phyloP scores from a whole-genome alignment of 37 sponge, comb jelly and placozoan species.

The Spongilla lacustris region DNA sequence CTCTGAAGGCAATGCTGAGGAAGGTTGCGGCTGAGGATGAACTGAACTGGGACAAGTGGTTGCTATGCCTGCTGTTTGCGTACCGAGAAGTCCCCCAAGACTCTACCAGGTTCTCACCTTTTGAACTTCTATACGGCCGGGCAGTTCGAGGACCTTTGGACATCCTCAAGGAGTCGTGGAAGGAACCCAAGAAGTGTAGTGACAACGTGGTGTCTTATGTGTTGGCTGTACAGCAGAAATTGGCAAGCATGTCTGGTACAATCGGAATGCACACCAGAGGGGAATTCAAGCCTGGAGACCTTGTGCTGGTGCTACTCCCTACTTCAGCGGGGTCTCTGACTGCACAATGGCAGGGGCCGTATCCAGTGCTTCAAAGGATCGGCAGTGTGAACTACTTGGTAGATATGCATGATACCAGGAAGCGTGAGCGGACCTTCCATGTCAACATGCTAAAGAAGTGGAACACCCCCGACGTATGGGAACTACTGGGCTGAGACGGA shows the following conservation, averaged over 20 bases:
- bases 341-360: slow-evolving; percentile 38
- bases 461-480: neutral
- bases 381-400: slow-evolving; percentile 43
- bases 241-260: neutral
- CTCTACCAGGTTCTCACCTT: slow-evolving; percentile 42
- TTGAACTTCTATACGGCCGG: slow-evolving; percentile 35
- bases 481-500: neutral
- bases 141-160: slow-evolving; percentile 41
- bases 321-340: slow-evolving; percentile 19
- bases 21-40: neutral
- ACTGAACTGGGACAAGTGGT: slow-evolving; percentile 22
- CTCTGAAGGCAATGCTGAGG: slow-evolving; percentile 33
- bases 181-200: neutral
- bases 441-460: slow-evolving; percentile 47
- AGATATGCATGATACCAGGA: slow-evolving; percentile 27
- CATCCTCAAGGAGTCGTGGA: slow-evolving; percentile 33
- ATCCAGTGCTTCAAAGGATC: neutral
- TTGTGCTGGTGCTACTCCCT: slow-evolving; percentile 61
- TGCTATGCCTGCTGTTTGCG: slow-evolving; percentile 33
- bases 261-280: slow-evolving; percentile 23
- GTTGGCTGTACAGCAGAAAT: too few species aligned
- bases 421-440: slow-evolving; percentile 31
- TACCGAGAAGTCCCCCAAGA: slow-evolving; percentile 47
- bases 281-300: slow-evolving; percentile 49
- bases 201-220: too few species aligned